These are phyloP conservation scores for Anastatus disparis DNA, from an alignment of 1,140 invertebrate species.

Conservation along the genomic window DNA sequence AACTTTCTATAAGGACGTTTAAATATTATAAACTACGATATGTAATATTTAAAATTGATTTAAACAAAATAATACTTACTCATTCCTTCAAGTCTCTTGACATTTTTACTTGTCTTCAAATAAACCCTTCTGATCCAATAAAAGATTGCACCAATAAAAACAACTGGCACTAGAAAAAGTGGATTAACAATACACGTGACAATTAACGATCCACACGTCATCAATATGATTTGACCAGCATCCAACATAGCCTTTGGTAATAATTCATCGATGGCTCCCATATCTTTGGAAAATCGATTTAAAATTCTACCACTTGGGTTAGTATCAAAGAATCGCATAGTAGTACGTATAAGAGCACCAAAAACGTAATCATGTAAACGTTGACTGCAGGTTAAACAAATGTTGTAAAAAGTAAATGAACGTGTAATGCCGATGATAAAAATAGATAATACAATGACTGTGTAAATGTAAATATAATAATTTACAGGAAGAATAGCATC, in stretches of 20 bases:
- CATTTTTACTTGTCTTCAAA: constrained; percentile 82
- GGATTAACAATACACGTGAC: constrained; percentile 81
- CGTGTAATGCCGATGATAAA: constrained; percentile 65
- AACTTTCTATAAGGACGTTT: too few relatives aligned
- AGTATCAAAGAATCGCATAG: constrained; percentile 82
- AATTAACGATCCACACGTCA: constrained; percentile 71
- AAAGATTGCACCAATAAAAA: constrained; percentile 77
- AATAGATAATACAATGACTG: constrained; percentile 63
- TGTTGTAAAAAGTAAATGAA: constrained; percentile 72
- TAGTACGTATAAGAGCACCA: constrained; percentile 67
- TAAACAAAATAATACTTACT: too few relatives aligned
- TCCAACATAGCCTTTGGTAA: constrained; percentile 84
- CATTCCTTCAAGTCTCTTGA: constrained; percentile 87
- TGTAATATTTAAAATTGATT: background rate
- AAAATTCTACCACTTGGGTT: constrained; percentile 80
- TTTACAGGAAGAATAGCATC: constrained; percentile 45
- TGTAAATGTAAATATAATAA: constrained; percentile 67
- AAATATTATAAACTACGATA: constrained; percentile 60
- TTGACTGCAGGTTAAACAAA: constrained; percentile 74
- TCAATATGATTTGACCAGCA: constrained; percentile 76
- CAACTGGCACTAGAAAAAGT: constrained; percentile 77
- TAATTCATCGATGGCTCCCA: constrained; percentile 86
- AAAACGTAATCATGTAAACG: constrained; percentile 78
- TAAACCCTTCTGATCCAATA: constrained; percentile 81
- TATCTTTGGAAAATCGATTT: constrained; percentile 82